phyloP scores from a whole-genome alignment of 2,888 invertebrate genomes.

The Leptopilina syphax region DNA sequence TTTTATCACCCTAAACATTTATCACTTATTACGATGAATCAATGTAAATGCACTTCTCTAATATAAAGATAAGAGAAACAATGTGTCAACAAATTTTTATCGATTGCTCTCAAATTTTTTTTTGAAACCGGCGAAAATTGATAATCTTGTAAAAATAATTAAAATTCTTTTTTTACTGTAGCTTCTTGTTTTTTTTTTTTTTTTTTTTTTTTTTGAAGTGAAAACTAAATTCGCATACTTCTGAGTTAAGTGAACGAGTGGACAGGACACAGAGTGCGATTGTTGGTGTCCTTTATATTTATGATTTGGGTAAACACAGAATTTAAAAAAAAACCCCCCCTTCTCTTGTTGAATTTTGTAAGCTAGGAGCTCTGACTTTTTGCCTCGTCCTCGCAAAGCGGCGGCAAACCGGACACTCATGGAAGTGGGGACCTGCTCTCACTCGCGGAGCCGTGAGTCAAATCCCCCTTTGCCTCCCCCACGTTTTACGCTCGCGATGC shows the following conservation, averaged over 20 bases:
- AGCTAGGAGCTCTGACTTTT: constrained; percentile 46
- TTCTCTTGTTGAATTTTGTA: neutral
- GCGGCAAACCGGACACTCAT: constrained; percentile 68
- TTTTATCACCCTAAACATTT: constrained; percentile 5
- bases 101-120: neutral
- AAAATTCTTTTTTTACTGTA: too few relatives aligned
- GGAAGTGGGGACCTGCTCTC: constrained; percentile 58
- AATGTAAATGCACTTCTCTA: neutral
- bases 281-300: neutral
- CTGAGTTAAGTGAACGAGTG: neutral
- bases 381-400: constrained; percentile 62
- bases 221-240: constrained; percentile 4
- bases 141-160: neutral
- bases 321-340: constrained; percentile 15
- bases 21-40: neutral
- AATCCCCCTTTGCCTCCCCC: constrained; percentile 42
- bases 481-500: constrained; percentile 18
- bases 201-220: neutral
- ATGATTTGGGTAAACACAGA: constrained; percentile 17
- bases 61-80: neutral
- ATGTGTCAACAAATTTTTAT: constrained; percentile 16
- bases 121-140: neutral
- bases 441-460: constrained; percentile 44
- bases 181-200: neutral
- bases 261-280: constrained; percentile 14